Evolutionary conservation across 2,888 invertebrate genomes (phyloP).

Genomic region (Diabrotica balteata): DNA sequence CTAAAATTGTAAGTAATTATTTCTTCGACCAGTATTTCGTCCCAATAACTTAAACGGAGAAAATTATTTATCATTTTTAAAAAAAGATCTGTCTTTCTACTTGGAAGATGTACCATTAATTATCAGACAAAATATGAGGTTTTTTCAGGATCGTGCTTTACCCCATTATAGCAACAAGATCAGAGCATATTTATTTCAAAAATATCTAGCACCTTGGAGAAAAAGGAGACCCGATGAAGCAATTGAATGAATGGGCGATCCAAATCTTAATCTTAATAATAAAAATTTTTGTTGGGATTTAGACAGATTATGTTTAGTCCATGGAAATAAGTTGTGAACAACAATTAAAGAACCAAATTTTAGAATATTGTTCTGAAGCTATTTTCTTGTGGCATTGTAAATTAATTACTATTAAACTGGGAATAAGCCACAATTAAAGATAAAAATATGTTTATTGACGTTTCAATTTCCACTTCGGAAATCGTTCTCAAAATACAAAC

Average conservation of each 20-base stretch:
- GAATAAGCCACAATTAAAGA: no score
- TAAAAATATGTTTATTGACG: no score
- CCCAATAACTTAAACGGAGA: not conserved
- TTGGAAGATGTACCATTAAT: no score
- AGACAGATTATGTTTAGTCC: not conserved
- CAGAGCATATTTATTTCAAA: not conserved
- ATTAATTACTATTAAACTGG: no score
- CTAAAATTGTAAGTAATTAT: not conserved
- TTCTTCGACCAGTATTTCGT: not conserved
- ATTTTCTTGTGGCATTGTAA: no score
- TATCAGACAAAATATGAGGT: not conserved
- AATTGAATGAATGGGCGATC: not conserved
- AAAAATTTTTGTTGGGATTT: not conserved
- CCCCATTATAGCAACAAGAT: not conserved
- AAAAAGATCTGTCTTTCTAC: not conserved
- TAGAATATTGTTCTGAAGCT: no score
- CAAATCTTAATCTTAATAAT: not conserved
- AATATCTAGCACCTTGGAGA: not conserved
- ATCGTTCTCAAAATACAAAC: no score
- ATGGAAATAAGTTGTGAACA: not conserved
- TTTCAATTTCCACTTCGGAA: no score
- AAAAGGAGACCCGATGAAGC: not conserved
- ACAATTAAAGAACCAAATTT: no score
- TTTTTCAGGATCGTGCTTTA: not conserved
- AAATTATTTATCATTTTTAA: not conserved